Base-by-base conservation (phyloP, 2,888 invertebrate genomes). In the Nemurella pictetii region DNA sequence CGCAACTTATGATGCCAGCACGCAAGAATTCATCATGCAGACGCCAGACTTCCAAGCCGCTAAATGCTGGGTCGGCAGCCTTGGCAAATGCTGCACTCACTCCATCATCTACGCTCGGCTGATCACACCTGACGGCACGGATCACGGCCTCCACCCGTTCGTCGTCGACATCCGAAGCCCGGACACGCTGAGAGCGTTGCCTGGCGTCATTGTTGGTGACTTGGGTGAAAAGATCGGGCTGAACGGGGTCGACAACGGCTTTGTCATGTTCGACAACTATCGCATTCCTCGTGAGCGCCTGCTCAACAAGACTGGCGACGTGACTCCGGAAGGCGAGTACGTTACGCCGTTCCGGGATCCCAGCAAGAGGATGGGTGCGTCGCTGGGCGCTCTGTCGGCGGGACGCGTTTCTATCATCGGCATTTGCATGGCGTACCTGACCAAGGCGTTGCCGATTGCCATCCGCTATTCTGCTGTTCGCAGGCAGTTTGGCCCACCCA, bases 331-430 rank as follows among this genome's bases (percentile, higher is more conserved):
- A 20, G 98, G 98, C 0, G 92, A 93, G 86, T 99, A 98, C 89
- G 95, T 96, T 88, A 96, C 97, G 87, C 95, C 96, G n/a, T 97
- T 96, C 90, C 95, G 96, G 80, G 97, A 98, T 88, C 96, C 97
- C 0, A 95, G 95, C 73, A 95, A 94, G 89, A 94, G 97, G 88
- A 92, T 98, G 87, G 97, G 95, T 0, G 96, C 96, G 0, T 96
- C 96, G 0, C 91, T 98, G 77, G 97, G 97, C 88, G 96, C 96
- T 87, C 92, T 98, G 87, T 98, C 97, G 0, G 95, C 95, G 83
- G 98, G 97, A 87, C 93, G 96, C 83, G 93, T 96, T 82, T 95
- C 94, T 7, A 96, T 96, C 85, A 95, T 93, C 87, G 90, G 90
- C 87, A 92, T 93, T 88, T 90, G 91, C 72, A 88, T 90, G 2